These are phyloP conservation scores for Hemibagrus guttatus DNA, from an alignment of 2,797 vertebrate genomes.

Conservation along the genomic window DNA sequence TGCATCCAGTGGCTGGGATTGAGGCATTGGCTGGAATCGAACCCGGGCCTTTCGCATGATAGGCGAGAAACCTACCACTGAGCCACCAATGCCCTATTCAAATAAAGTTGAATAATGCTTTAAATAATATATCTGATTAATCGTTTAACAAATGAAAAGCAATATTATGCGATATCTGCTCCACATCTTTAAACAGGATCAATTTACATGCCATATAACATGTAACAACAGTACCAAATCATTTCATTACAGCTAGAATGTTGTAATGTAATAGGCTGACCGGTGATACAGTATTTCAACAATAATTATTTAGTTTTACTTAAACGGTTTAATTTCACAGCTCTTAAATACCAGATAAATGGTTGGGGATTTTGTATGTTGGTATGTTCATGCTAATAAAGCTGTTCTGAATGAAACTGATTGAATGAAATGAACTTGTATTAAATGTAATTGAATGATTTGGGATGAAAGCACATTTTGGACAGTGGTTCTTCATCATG, in stretches of 20 bases:
- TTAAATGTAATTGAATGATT: neutral
- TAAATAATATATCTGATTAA: neutral
- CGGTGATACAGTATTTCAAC: neutral
- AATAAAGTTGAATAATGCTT: constrained; percentile 25
- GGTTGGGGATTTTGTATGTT: neutral
- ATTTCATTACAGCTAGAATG: neutral
- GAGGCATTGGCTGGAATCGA: too few species aligned
- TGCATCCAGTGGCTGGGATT: too few species aligned
- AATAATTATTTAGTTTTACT: neutral
- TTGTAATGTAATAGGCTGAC: neutral
- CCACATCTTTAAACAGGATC: neutral
- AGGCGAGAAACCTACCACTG: too few species aligned
- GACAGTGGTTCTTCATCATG: neutral
- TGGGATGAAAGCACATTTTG: neutral
- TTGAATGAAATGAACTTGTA: neutral
- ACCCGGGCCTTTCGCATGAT: too few species aligned
- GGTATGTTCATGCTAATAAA: neutral
- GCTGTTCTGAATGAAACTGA: neutral
- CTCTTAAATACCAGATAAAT: neutral
- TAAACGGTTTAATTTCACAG: neutral
- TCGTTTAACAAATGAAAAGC: neutral
- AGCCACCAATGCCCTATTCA: too few species aligned
- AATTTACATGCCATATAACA: neutral
- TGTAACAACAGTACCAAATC: neutral
- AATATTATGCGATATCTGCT: neutral